Conservation (phyloP, 2,888 invertebrate genomes). For the Theristus sp. region DNA sequence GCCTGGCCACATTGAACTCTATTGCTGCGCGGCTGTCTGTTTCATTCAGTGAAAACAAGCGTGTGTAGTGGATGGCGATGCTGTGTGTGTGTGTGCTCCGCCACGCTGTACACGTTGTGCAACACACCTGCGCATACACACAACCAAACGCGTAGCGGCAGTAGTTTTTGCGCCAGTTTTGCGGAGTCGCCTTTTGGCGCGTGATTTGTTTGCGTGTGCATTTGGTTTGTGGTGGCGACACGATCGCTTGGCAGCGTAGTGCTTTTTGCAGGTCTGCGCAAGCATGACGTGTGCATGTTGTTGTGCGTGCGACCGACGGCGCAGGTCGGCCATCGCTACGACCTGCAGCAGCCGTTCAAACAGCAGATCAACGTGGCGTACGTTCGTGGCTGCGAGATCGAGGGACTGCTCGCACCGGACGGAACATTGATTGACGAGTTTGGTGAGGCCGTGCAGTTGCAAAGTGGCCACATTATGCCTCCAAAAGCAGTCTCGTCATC, state of each 20-base stretch:
- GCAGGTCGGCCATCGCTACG: constrained; percentile 48
- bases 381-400: constrained; percentile 91
- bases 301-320: constrained; percentile 59
- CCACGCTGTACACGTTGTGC: too few species aligned
- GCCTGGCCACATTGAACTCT: not conserved
- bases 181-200: too few species aligned
- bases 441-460: constrained; percentile 27
- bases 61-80: too few species aligned
- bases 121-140: too few species aligned
- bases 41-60: too few species aligned
- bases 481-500: not conserved
- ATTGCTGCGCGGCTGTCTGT: not conserved
- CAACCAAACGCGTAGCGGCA: too few species aligned
- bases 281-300: constrained; percentile 93
- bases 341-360: constrained; percentile 14
- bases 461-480: not conserved
- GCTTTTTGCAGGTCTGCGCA: constrained; percentile 48
- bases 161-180: too few species aligned
- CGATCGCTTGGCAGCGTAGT: too few species aligned
- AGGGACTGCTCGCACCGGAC: constrained; percentile 86
- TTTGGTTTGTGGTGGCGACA: too few species aligned
- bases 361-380: constrained; percentile 52
- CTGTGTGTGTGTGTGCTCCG: too few species aligned
- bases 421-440: constrained; percentile 83
- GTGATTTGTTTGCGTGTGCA: too few species aligned